Percentiles rank a stretch among this genome's conserved stretches.
phyloP scores from a whole-genome alignment of 2,797 vertebrate species.

The Myiothlypis coronata region DNA sequence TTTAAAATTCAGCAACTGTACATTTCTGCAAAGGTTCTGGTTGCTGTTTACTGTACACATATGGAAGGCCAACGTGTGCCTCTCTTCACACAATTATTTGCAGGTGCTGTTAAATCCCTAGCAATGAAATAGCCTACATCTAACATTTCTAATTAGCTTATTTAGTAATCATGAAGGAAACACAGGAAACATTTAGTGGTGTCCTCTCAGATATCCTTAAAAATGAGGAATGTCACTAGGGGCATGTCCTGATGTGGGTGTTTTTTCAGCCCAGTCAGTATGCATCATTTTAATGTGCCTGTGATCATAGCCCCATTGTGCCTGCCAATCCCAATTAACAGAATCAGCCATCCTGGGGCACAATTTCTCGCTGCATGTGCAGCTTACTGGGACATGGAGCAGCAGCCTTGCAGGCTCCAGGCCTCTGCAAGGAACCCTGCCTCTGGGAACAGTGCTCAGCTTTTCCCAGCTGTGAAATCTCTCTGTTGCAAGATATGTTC shows the following conservation, averaged over 20 bases:
- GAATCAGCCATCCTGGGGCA: neutral
- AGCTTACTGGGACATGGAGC: neutral
- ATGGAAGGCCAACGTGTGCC: neutral
- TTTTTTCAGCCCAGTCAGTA: slow-evolving; percentile 47
- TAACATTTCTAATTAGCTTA: slow-evolving; percentile 44
- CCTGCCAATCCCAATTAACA: slow-evolving; percentile 21
- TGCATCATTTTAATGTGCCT: slow-evolving; percentile 19
- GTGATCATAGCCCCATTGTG: neutral
- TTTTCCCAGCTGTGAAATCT: slow-evolving; percentile 31
- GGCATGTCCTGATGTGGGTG: neutral
- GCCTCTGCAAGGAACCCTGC: neutral
- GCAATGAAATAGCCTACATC: slow-evolving; percentile 17
- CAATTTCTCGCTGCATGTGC: slow-evolving; percentile 27
- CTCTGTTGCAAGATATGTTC: neutral
- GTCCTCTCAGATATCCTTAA: slow-evolving; percentile 25
- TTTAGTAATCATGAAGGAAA: slow-evolving; percentile 38
- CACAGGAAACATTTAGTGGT: slow-evolving; percentile 3
- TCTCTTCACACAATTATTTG: neutral
- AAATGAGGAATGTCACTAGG: slow-evolving; percentile 13
- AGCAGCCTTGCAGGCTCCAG: neutral
- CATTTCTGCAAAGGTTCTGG: neutral
- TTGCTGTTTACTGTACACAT: neutral
- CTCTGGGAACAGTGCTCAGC: neutral
- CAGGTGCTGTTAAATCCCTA: neutral
- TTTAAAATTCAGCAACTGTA: neutral